phyloP scores from a whole-genome alignment of 2,888 invertebrate species.

The Drosophila diplacantha region DNA sequence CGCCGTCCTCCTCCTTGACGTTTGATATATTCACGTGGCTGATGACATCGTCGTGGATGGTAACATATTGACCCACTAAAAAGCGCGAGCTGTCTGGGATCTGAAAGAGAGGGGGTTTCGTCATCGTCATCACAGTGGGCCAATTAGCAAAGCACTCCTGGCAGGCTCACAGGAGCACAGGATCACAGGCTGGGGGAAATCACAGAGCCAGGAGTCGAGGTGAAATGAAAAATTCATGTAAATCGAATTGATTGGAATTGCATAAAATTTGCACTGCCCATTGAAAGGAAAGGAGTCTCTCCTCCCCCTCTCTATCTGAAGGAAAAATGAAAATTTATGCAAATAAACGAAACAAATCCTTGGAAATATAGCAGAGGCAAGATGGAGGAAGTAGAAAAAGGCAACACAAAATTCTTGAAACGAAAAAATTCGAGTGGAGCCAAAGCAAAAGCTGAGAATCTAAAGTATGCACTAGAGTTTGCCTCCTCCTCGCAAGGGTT shows the following conservation, averaged over 20 bases:
- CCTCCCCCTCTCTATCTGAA: neutral
- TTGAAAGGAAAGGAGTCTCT: constrained; percentile 18
- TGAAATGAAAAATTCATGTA: constrained; percentile 61
- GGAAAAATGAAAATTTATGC: constrained; percentile 69
- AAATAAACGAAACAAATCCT: constrained; percentile 68
- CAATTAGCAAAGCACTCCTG: constrained; percentile 48
- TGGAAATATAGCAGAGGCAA: constrained; percentile 49
- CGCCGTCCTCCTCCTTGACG: constrained; percentile 92
- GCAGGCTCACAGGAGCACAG: neutral
- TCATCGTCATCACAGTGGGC: constrained; percentile 29
- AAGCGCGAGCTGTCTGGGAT: constrained; percentile 83
- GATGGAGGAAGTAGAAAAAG: constrained; percentile 12
- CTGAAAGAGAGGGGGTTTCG: constrained; percentile 50
- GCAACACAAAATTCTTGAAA: constrained; percentile 37
- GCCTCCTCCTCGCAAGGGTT: neutral
- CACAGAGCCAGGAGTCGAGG: constrained; percentile 15
- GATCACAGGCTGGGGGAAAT: constrained; percentile 12
- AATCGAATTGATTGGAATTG: constrained; percentile 72
- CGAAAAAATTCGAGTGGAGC: constrained; percentile 36
- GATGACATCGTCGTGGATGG: constrained; percentile 93
- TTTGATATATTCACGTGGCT: constrained; percentile 94
- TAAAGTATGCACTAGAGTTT: constrained; percentile 29
- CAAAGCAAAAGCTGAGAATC: constrained; percentile 27
- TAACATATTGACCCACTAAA: constrained; percentile 93
- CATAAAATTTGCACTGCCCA: constrained; percentile 56